phyloP scores from a whole-genome alignment of 2,113 vertebrate species.

The Oenanthe oenanthe region DNA sequence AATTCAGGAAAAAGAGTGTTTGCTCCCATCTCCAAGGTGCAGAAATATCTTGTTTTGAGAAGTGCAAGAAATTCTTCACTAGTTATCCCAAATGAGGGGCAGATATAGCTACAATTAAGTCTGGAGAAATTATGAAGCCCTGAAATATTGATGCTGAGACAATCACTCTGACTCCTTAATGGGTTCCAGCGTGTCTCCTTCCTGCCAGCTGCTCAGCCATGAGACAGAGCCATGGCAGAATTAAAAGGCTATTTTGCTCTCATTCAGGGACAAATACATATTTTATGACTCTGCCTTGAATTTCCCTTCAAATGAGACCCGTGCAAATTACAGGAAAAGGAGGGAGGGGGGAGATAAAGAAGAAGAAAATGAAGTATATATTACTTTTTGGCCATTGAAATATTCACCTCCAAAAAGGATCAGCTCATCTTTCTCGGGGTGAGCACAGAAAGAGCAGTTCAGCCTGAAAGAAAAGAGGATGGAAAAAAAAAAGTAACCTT shows the following conservation, averaged over 20 bases:
- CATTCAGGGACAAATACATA: slow-evolving; percentile 16
- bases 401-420: slow-evolving; percentile 98
- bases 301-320: slow-evolving; percentile 14
- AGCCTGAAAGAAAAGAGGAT: slow-evolving; percentile 75
- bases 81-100: slow-evolving; percentile 6
- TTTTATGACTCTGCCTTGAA: slow-evolving; percentile 22
- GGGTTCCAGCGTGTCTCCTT: background rate
- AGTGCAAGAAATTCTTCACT: background rate
- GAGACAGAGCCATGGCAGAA: background rate
- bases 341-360: background rate
- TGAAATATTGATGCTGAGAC: slow-evolving; percentile 53
- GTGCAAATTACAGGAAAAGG: slow-evolving; percentile 18
- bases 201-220: background rate
- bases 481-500: background rate
- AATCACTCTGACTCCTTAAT: slow-evolving; percentile 44
- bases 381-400: slow-evolving; percentile 98
- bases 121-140: slow-evolving; percentile 36
- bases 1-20: background rate
- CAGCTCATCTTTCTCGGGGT: slow-evolving; percentile 94
- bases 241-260: slow-evolving; percentile 61
- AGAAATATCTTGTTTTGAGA: background rate
- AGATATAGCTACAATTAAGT: slow-evolving; percentile 7
- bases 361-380: slow-evolving; percentile 67
- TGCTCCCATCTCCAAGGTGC: background rate
- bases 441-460: slow-evolving; percentile 85